Conservation (phyloP, 2,113 vertebrate species). For the Machaerirhynchus nigripectus region DNA sequence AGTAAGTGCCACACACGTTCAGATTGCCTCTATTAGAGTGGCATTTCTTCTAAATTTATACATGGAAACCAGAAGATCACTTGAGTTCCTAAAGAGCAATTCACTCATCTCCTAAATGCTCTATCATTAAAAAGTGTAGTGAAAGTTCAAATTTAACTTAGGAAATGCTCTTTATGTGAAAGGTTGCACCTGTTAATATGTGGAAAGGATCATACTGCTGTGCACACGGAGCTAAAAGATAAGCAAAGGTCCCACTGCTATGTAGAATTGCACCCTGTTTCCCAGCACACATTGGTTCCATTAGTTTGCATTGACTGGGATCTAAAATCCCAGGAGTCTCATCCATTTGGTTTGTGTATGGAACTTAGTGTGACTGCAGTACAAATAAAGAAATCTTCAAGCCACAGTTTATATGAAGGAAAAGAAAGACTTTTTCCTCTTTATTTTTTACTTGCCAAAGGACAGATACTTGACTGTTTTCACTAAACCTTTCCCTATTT, state of each 20-base stretch:
- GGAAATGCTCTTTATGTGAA: not conserved
- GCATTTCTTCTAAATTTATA: not conserved
- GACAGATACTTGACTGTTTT: not conserved
- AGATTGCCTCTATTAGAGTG: not conserved
- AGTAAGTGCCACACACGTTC: not conserved
- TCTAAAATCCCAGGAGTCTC: not conserved
- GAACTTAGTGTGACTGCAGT: not conserved
- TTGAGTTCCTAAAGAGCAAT: not conserved
- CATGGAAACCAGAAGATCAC: not conserved
- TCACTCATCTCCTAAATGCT: not conserved
- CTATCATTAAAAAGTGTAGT: not conserved
- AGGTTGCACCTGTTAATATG: not conserved
- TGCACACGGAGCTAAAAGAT: not conserved
- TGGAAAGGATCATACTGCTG: not conserved
- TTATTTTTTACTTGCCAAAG: not conserved
- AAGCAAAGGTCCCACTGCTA: not conserved
- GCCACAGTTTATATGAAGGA: not conserved
- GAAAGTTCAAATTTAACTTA: not conserved
- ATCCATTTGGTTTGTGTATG: not conserved
- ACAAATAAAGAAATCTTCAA: not conserved
- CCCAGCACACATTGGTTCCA: not conserved
- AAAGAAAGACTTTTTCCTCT: not conserved
- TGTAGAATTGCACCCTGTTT: not conserved
- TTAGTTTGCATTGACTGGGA: not conserved
- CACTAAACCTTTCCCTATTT: not conserved